These are phyloP conservation scores for Sciurus vulgaris DNA, from an alignment of 2,797 vertebrate species.

Conservation along the genomic window DNA sequence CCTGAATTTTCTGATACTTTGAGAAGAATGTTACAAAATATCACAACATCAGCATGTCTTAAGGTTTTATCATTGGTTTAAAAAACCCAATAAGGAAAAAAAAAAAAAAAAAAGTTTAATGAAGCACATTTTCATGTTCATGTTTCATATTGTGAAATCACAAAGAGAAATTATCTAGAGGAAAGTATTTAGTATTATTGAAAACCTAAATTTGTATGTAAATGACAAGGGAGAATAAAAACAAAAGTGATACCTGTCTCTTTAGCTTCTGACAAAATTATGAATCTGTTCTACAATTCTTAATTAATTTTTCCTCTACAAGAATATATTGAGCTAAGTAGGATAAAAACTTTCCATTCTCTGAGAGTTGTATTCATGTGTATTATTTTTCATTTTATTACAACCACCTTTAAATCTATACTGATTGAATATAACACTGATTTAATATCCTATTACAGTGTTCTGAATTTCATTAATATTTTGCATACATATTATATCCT, in stretches of 20 bases:
- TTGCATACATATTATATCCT: not conserved
- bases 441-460: not conserved
- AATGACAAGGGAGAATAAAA: not conserved
- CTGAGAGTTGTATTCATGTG: not conserved
- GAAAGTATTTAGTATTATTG: not conserved
- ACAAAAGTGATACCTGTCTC: not conserved
- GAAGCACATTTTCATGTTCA: not conserved
- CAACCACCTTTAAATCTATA: not conserved
- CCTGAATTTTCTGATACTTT: constrained; percentile 48
- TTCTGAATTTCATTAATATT: not conserved
- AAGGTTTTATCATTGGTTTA: constrained; percentile 19
- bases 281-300: not conserved
- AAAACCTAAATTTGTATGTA: constrained; percentile 29
- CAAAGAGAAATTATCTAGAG: constrained; percentile 45
- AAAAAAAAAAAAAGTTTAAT: constrained; percentile 32
- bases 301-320: constrained; percentile 8
- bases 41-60: constrained; percentile 14
- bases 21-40: constrained; percentile 44
- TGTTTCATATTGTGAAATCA: constrained; percentile 37
- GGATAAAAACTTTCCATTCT: not conserved
- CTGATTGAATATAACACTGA: not conserved
- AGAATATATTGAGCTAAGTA: not conserved
- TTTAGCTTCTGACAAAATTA: not conserved
- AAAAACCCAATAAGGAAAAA: constrained; percentile 34
- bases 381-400: not conserved